phyloP scores from a whole-genome alignment of 2,113 vertebrate species.

The Pelodiscus sinensis region DNA sequence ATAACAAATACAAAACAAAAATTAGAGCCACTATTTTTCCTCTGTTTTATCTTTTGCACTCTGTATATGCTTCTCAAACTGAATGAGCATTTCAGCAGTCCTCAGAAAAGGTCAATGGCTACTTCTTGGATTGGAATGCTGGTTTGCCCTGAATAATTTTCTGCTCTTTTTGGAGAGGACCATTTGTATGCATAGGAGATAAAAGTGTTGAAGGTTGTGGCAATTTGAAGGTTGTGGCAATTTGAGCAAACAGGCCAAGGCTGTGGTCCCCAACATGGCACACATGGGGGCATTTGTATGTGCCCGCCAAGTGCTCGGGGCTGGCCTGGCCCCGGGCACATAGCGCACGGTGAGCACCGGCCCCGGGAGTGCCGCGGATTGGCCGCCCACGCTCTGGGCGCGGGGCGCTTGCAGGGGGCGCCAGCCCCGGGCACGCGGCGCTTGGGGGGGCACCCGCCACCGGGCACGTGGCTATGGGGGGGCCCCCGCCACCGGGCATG shows the following conservation, averaged over 20 bases:
- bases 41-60: neutral
- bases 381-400: too few species aligned
- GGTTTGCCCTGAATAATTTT: slow-evolving; percentile 59
- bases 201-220: slow-evolving; percentile 19
- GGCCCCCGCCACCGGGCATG: too few species aligned
- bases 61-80: slow-evolving; percentile 11
- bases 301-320: too few species aligned
- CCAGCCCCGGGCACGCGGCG: too few species aligned
- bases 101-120: slow-evolving; percentile 56
- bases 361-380: too few species aligned
- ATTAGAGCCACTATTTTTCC: neutral
- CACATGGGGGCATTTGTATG: too few species aligned
- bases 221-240: neutral
- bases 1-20: neutral
- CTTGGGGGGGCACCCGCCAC: too few species aligned
- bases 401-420: too few species aligned
- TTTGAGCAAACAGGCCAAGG: slow-evolving; percentile 8
- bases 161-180: slow-evolving; percentile 16
- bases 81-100: slow-evolving; percentile 52
- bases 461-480: too few species aligned
- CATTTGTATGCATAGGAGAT: slow-evolving; percentile 3
- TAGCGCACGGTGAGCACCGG: too few species aligned
- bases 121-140: slow-evolving; percentile 48
- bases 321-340: too few species aligned
- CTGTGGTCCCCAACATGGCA: too few species aligned